These are phyloP conservation scores for Carettochelys insculpta DNA, from an alignment of 2,113 vertebrate species.

Conservation along the genomic window DNA sequence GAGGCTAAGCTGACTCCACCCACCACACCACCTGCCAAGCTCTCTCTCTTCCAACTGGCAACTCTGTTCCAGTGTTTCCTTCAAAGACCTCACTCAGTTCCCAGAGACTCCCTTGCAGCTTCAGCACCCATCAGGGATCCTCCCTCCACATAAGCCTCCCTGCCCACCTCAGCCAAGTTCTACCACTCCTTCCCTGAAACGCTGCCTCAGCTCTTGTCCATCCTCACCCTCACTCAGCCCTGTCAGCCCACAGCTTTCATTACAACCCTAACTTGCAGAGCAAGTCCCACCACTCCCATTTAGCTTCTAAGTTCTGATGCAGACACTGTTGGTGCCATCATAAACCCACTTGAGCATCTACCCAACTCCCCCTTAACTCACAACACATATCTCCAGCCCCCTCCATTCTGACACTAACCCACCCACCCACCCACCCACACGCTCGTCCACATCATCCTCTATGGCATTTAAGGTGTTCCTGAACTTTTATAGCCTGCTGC, in stretches of 20 bases:
- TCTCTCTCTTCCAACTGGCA: background rate
- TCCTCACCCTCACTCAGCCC: background rate
- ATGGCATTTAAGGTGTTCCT: background rate
- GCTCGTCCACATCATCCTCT: background rate
- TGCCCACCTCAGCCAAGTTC: background rate
- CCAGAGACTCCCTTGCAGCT: background rate
- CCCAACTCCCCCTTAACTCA: background rate
- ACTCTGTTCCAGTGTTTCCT: background rate
- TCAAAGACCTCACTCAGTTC: background rate
- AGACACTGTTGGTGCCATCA: background rate
- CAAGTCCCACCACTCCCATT: background rate
- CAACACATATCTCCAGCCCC: background rate
- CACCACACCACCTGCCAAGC: background rate
- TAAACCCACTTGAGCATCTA: background rate
- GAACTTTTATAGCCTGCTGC: background rate
- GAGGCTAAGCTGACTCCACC: background rate
- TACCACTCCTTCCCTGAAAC: background rate
- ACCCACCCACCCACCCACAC: too few species aligned
- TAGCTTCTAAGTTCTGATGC: background rate
- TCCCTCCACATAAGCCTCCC: background rate
- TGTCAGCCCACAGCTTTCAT: background rate
- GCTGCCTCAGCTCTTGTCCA: background rate
- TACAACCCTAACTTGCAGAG: rapidly evolving
- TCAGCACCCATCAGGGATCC: background rate
- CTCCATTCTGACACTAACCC: background rate